Evolutionary conservation across 2,113 vertebrate genomes (phyloP), one percentile per base, ranked within the genome.

Genomic region (Romanogobio albipinnatus): DNA sequence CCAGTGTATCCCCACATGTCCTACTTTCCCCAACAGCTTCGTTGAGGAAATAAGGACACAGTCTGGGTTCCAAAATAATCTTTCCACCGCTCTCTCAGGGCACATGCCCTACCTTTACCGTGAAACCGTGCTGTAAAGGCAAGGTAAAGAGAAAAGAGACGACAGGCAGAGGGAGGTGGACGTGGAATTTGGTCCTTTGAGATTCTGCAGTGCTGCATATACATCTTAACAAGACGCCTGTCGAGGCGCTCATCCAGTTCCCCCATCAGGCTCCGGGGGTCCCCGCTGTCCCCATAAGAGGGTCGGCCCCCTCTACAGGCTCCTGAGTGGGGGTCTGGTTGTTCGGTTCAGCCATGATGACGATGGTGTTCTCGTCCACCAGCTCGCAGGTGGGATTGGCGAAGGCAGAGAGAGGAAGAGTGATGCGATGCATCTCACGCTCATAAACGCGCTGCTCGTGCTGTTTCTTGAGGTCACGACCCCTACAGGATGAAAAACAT

Each of bases 351-450:
- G 89, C 96, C 78, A 87, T 92, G 74, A 97, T 94, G 9, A 95
- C 96, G 0, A 99, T 86, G 7, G 95, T 95, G 91, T 95, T 97
- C 92, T 99, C 98, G 0, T 99, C 98, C 17, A 97, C 88, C 0
- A 97, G 92, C 93, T 99, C 98, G 0, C 98, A 99, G 61, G 95
- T 92, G 8, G 96, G 95, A 87, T 99, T 99, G 89, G 90, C 93
- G 91, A 99, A 99, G 0, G 98, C 97, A 0, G 98, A 97, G 71
- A 98, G 93, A 0, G 97, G 97, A 86, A 99, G 91, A 0, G 95
- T 97, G 93, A 98, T 96, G 73, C 96, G 94, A 93, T 99, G 97
- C 96, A 98, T 96, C 91, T 98, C 97, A 0, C 97, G 94, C 91
- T 98, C 97, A 0, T 96, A 94, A 9, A 90, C 95, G 5, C 96